Conservation (phyloP, 2,888 invertebrate genomes). For the Dioctria rufipes region DNA sequence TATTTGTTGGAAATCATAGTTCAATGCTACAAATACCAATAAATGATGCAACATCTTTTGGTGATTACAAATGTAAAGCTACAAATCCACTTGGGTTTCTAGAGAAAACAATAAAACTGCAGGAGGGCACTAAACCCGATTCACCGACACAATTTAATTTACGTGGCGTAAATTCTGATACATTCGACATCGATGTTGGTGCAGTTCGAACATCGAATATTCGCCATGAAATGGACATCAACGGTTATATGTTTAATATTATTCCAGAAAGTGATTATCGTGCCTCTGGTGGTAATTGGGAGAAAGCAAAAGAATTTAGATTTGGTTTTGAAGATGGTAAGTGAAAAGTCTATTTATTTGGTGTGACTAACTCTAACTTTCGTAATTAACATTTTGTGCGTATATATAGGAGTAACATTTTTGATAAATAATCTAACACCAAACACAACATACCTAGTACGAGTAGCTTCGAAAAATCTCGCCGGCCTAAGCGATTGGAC, state of each 20-base stretch:
- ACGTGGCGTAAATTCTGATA: conserved; percentile 70
- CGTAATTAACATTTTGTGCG: too few species aligned
- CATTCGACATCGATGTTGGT: conserved; percentile 70
- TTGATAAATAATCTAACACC: conserved; percentile 71
- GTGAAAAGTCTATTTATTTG: conserved; percentile 50
- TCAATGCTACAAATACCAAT: conserved; percentile 67
- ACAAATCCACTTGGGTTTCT: conserved; percentile 73
- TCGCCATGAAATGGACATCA: conserved; percentile 68
- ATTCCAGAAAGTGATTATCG: conserved; percentile 69
- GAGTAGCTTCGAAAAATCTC: conserved; percentile 74
- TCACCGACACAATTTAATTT: conserved; percentile 70
- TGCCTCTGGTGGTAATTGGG: conserved; percentile 69
- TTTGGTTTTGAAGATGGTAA: conserved; percentile 70
- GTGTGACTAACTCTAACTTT: background rate
- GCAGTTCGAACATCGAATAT: conserved; percentile 65
- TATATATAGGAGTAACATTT: conserved; percentile 71
- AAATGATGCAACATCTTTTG: conserved; percentile 69
- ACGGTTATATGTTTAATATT: conserved; percentile 70
- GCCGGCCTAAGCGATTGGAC: conserved; percentile 73
- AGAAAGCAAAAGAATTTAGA: conserved; percentile 68
- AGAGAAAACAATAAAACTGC: conserved; percentile 72
- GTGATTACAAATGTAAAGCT: conserved; percentile 74
- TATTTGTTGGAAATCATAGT: conserved; percentile 66
- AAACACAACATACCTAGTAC: conserved; percentile 73
- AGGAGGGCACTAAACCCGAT: conserved; percentile 74